Evolutionary conservation across 1,140 invertebrate species (phyloP).

Genomic region (Diabrotica virgifera): DNA sequence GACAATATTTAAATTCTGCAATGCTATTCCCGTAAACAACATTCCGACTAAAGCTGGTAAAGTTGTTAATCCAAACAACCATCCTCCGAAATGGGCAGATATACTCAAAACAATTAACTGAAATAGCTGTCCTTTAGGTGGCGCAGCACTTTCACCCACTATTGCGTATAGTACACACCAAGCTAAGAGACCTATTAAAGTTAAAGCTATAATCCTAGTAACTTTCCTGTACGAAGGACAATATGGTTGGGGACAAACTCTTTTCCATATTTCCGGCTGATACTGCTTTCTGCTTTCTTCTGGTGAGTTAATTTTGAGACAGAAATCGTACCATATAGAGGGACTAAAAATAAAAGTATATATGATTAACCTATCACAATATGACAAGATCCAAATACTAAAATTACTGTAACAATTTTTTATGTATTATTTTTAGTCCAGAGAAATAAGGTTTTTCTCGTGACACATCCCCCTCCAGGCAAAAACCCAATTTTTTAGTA

Average conservation of each 20-base stretch:
- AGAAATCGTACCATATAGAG: neutral
- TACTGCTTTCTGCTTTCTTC: neutral
- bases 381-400: too few relatives aligned
- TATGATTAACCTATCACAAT: too few relatives aligned
- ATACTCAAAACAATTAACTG: constrained; percentile 71
- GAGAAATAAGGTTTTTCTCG: too few relatives aligned
- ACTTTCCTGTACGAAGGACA: neutral
- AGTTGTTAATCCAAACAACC: constrained; percentile 70
- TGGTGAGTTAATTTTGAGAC: neutral
- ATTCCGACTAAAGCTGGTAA: constrained; percentile 85
- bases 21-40: constrained; percentile 75
- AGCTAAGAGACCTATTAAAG: constrained; percentile 61
- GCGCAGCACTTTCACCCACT: constrained; percentile 70
- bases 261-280: neutral
- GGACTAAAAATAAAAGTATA: neutral
- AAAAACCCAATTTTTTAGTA: too few relatives aligned
- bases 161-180: constrained; percentile 74
- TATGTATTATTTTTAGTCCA: too few relatives aligned
- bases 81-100: constrained; percentile 77
- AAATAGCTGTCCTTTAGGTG: constrained; percentile 75
- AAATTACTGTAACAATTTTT: too few relatives aligned
- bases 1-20: constrained; percentile 73
- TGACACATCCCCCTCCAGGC: too few relatives aligned
- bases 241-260: neutral
- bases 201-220: neutral